Percentiles rank a stretch among this genome's conserved stretches.
phyloP scores from a whole-genome alignment of 2,113 vertebrate genomes.

The Vicugna pacos region DNA sequence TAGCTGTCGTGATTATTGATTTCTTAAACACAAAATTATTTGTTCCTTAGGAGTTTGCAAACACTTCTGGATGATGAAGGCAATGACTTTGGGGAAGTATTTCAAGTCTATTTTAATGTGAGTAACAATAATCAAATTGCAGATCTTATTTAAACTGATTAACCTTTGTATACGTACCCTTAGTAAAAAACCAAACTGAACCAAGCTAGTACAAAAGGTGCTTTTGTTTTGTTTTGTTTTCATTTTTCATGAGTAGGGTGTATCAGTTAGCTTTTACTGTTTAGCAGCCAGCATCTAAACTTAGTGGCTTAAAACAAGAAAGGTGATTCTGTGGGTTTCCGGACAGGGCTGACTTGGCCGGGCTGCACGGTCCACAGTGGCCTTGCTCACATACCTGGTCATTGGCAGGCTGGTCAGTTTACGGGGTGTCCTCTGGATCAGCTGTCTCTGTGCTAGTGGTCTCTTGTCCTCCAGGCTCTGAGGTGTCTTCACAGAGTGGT shows the following conservation, averaged over 20 bases:
- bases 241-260: background rate
- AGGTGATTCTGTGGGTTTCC: background rate
- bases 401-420: background rate
- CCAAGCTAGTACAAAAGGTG: background rate
- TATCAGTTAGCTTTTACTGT: background rate
- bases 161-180: background rate
- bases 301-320: background rate
- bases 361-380: background rate
- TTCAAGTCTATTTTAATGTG: constrained; percentile 84
- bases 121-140: constrained; percentile 73
- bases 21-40: constrained; percentile 27
- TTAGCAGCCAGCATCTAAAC: background rate
- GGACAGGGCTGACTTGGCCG: background rate
- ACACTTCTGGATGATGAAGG: constrained; percentile 84
- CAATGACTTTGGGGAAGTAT: constrained; percentile 68
- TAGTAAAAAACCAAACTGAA: background rate
- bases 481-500: background rate
- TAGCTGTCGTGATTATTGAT: background rate
- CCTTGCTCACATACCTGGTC: background rate
- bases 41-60: constrained; percentile 83
- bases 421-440: background rate
- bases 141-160: background rate
- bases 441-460: background rate
- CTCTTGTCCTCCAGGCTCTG: background rate
- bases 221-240: background rate